Conservation (phyloP, 2,113 vertebrate species). For the Catagonus wagneri region DNA sequence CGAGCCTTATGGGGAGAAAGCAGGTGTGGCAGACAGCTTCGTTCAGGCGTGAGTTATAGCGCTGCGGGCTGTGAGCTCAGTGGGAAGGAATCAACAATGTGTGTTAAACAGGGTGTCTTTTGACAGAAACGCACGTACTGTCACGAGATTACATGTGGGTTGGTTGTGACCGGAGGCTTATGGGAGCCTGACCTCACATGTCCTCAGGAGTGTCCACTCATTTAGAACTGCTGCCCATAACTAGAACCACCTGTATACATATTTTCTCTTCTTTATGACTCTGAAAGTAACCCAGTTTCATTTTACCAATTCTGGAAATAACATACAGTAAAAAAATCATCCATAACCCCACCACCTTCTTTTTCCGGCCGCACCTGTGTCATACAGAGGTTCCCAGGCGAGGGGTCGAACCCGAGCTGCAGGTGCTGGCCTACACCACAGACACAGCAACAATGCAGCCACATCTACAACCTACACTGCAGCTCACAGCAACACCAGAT, state of each 20-base stretch:
- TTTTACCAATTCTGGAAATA: not conserved
- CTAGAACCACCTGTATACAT: not conserved
- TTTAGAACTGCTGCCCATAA: not conserved
- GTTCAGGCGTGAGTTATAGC: not conserved
- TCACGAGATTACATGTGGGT: not conserved
- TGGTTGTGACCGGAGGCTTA: not conserved
- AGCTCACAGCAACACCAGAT: no score
- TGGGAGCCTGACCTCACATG: fast-evolving
- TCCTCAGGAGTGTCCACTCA: no score
- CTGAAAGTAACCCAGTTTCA: not conserved
- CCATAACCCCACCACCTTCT: not conserved
- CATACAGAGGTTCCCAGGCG: no score
- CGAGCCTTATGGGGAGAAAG: not conserved
- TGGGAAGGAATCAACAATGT: not conserved
- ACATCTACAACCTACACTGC: no score
- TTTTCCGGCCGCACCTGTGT: no score
- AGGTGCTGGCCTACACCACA: no score
- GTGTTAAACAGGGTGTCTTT: fast-evolving
- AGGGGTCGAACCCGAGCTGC: no score
- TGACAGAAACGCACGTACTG: not conserved
- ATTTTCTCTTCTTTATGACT: not conserved
- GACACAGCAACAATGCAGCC: no score
- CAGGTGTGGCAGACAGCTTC: fast-evolving
- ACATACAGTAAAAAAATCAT: not conserved
- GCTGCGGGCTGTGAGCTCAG: not conserved